A percentile compares a stretch with the other conserved stretches of the same genome.
Evolutionary conservation across 2,113 vertebrate genomes (phyloP).

Genomic region (Microcebus griseorufus): DNA sequence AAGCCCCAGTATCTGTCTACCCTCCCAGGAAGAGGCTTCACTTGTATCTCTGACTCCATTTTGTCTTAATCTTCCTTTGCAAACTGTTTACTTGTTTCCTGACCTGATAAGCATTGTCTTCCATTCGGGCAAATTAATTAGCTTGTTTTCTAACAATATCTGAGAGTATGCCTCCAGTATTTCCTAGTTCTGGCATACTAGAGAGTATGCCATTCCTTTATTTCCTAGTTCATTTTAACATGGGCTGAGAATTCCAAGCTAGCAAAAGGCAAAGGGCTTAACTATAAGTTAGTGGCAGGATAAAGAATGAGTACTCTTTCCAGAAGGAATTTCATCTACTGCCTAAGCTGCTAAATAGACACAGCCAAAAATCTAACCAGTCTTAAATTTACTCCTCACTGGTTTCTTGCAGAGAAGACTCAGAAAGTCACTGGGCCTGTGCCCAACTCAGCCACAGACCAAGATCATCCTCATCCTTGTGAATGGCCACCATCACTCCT

Average conservation of each 20-base stretch:
- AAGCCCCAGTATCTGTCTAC: background rate
- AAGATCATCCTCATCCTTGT: background rate
- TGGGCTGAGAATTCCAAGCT: background rate
- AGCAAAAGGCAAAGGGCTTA: background rate
- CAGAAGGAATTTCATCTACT: background rate
- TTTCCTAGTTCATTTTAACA: background rate
- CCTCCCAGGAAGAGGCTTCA: background rate
- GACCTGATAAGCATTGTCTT: background rate
- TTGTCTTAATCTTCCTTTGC: background rate
- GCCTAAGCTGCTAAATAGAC: background rate
- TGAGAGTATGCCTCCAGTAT: background rate
- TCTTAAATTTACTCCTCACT: background rate
- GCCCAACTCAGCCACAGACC: background rate
- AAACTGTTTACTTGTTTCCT: background rate
- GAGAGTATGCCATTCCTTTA: background rate
- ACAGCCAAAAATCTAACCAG: background rate
- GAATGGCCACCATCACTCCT: background rate
- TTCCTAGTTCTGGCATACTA: no score
- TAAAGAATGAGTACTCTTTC: background rate
- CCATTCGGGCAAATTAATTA: background rate
- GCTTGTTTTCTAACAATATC: background rate
- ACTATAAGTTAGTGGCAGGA: background rate
- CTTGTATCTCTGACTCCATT: background rate
- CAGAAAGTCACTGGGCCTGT: background rate
- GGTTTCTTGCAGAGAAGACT: no score